phyloP scores from a whole-genome alignment of 2,888 invertebrate genomes.

The Drosophila niveifrons region DNA sequence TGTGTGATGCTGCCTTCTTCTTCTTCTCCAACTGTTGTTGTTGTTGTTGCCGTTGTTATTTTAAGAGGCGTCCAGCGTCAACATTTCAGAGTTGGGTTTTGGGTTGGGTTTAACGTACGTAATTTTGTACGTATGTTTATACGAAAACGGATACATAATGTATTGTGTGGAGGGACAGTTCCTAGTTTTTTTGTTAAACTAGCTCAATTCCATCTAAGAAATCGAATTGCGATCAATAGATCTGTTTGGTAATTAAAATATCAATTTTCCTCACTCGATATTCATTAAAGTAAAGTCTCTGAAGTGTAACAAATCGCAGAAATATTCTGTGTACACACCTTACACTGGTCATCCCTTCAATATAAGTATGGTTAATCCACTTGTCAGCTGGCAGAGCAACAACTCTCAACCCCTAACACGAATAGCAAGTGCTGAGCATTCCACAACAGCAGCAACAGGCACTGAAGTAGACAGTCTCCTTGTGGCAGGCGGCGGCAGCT shows the following conservation, averaged over 20 bases:
- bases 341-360: slow-evolving; percentile 44
- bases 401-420: slow-evolving; percentile 56
- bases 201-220: not conserved
- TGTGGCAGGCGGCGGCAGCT: slow-evolving; percentile 57
- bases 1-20: slow-evolving; percentile 57
- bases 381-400: slow-evolving; percentile 48
- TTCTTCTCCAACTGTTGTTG: slow-evolving; percentile 11
- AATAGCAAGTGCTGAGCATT: slow-evolving; percentile 45
- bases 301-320: slow-evolving; percentile 43
- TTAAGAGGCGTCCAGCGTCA: slow-evolving; percentile 81
- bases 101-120: slow-evolving; percentile 62
- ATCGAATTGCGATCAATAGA: not conserved
- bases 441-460: slow-evolving; percentile 53
- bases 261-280: not conserved
- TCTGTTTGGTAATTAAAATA: slow-evolving; percentile 4
- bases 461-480: slow-evolving; percentile 21
- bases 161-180: not conserved
- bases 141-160: slow-evolving; percentile 18
- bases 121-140: slow-evolving; percentile 9
- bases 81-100: slow-evolving; percentile 68
- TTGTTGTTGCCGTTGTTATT: slow-evolving; percentile 58
- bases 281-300: not conserved
- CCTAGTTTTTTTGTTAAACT: not conserved
- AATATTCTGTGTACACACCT: slow-evolving; percentile 4
- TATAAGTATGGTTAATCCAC: slow-evolving; percentile 51